These are phyloP conservation scores for Meta bourneti DNA, from an alignment of 2,888 invertebrate species.

Conservation along the genomic window DNA sequence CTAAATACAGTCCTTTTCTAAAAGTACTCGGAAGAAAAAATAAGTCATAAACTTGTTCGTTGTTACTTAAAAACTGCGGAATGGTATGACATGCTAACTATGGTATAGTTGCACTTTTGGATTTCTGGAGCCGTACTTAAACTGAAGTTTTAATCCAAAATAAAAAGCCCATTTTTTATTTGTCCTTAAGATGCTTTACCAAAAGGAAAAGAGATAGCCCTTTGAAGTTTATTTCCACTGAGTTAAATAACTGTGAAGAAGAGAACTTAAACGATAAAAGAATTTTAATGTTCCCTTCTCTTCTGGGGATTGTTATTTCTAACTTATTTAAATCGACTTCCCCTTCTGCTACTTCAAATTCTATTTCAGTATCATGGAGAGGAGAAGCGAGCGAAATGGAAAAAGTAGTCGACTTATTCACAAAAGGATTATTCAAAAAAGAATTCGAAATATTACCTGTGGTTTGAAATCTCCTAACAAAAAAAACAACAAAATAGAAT, in stretches of 20 bases:
- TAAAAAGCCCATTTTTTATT: neutral
- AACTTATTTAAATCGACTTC: constrained; percentile 56
- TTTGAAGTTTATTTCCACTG: constrained; percentile 30
- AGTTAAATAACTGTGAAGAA: constrained; percentile 17
- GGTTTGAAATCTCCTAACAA: constrained; percentile 27
- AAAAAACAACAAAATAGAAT: neutral
- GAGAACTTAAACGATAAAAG: constrained; percentile 48
- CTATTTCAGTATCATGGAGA: neutral
- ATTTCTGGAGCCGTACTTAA: neutral
- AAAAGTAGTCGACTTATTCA: neutral
- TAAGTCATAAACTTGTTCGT: too few relatives aligned
- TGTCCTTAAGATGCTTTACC: neutral
- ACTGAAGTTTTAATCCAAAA: neutral
- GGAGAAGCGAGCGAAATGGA: neutral
- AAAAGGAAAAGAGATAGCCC: neutral
- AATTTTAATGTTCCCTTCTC: constrained; percentile 38
- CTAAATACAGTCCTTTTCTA: too few relatives aligned
- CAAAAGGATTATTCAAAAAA: constrained; percentile 18
- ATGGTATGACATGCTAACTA: too few relatives aligned
- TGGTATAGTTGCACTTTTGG: too few relatives aligned
- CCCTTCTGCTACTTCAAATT: constrained; percentile 15
- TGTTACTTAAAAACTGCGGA: too few relatives aligned
- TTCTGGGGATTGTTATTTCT: constrained; percentile 34
- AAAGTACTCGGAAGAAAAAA: too few relatives aligned
- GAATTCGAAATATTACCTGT: constrained; percentile 46